A percentile compares a stretch with the other conserved stretches of the same genome.
These are phyloP conservation scores for Leptothorax acervorum DNA, from an alignment of 2,888 invertebrate genomes.

Conservation along the genomic window DNA sequence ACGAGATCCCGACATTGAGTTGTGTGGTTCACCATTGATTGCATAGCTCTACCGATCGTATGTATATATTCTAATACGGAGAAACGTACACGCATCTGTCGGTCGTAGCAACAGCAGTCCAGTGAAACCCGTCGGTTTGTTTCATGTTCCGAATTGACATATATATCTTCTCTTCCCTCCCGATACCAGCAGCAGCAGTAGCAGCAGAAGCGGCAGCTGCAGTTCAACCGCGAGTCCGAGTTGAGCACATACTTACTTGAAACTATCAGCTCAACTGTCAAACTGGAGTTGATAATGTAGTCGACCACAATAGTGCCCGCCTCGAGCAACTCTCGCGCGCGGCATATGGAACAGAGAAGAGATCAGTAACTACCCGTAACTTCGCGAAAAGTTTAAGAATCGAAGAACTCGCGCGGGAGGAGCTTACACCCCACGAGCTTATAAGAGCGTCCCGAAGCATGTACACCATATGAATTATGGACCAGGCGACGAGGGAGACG, in stretches of 20 bases:
- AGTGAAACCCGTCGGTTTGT: conserved; percentile 47
- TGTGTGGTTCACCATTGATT: conserved; percentile 53
- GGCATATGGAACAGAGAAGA: neutral
- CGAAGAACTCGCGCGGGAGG: conserved; percentile 39
- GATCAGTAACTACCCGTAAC: conserved; percentile 43
- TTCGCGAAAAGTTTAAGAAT: conserved; percentile 45
- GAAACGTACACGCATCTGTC: conserved; percentile 38
- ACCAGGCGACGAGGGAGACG: conserved; percentile 47
- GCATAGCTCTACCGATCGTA: conserved; percentile 39
- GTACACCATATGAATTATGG: conserved; percentile 62
- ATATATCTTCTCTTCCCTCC: conserved; percentile 19
- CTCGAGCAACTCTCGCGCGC: conserved; percentile 13
- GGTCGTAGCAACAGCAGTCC: conserved; percentile 21
- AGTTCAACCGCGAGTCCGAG: conserved; percentile 52
- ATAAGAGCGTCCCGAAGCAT: conserved; percentile 44
- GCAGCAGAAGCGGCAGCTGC: conserved; percentile 40
- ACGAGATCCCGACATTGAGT: conserved; percentile 34
- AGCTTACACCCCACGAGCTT: conserved; percentile 14
- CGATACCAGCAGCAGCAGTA: conserved; percentile 17
- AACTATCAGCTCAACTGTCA: conserved; percentile 60
- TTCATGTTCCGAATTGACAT: conserved; percentile 49
- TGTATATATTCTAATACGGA: conserved; percentile 48
- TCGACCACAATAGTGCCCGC: conserved; percentile 20
- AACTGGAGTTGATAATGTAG: conserved; percentile 57
- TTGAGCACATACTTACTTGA: conserved; percentile 53